A percentile compares a stretch with the other conserved stretches of the same genome.
phyloP scores from a whole-genome alignment of 2,113 vertebrate genomes.

The Cryptomyrus ogoouensis region DNA sequence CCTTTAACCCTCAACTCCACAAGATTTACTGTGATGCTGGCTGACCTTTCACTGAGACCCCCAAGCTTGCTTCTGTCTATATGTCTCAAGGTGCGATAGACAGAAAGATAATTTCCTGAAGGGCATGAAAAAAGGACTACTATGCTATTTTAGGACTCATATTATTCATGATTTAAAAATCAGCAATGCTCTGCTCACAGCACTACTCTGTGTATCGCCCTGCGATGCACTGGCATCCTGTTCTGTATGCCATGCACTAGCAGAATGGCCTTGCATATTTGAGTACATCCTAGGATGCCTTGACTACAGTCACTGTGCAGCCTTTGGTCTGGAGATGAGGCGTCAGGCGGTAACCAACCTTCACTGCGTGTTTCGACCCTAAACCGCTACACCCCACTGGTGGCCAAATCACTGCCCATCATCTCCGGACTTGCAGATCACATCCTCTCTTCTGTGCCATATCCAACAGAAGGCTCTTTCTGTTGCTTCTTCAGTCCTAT shows the following conservation, averaged over 20 bases:
- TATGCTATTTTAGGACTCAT: not conserved
- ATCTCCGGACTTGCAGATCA: not conserved
- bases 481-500: not conserved
- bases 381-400: not conserved
- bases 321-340: not conserved
- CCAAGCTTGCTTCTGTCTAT: not conserved
- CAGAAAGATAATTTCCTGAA: not conserved
- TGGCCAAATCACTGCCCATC: not conserved
- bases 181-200: not conserved
- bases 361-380: not conserved
- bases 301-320: not conserved
- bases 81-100: not conserved
- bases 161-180: not conserved
- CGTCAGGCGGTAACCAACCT: not conserved
- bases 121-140: not conserved
- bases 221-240: not conserved
- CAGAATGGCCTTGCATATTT: not conserved
- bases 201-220: not conserved
- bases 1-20: not conserved
- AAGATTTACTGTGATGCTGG: not conserved
- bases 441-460: not conserved
- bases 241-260: not conserved
- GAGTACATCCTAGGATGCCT: not conserved
- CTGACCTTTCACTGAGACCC: not conserved
- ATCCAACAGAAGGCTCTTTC: not conserved